A percentile compares a stretch with the other conserved stretches of the same genome.
Conservation (phyloP, 2,113 vertebrate species). For the Thryonomys swinderianus region DNA sequence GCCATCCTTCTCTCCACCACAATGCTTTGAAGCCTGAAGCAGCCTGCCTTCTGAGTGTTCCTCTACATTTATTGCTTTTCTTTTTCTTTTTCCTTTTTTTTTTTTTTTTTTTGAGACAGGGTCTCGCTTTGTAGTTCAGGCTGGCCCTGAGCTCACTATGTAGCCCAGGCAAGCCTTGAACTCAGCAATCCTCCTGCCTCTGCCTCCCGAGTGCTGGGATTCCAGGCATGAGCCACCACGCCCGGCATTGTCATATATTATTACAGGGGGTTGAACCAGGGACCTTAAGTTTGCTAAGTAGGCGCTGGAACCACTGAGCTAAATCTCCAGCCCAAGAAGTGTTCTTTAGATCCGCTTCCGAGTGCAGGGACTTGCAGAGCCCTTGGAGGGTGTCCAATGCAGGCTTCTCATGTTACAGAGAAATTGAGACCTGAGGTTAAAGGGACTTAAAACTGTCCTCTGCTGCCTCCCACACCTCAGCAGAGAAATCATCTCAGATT, state of each 20-base stretch:
- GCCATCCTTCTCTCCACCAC: not conserved
- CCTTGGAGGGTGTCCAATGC: not conserved
- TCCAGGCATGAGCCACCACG: not conserved
- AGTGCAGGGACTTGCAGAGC: not conserved
- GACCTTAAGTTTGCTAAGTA: not conserved
- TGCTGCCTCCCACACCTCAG: not conserved
- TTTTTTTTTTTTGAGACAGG: not conserved
- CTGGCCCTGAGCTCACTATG: too few relatives aligned
- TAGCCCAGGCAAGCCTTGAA: too few relatives aligned
- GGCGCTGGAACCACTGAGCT: too few relatives aligned
- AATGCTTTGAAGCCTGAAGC: not conserved
- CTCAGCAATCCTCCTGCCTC: too few relatives aligned
- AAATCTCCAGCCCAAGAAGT: not conserved
- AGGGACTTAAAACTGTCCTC: not conserved
- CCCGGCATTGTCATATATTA: too few relatives aligned
- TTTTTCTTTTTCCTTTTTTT: not conserved
- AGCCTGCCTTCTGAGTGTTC: constrained; percentile 13
- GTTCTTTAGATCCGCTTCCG: not conserved
- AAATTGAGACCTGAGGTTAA: not conserved
- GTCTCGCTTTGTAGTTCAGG: too few relatives aligned
- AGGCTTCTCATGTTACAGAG: not conserved
- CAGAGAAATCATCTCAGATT: not conserved
- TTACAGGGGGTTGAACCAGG: too few relatives aligned
- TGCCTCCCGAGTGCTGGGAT: too few relatives aligned
- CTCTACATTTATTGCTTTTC: not conserved